Conservation (phyloP, 2,888 invertebrate species). For the Lamellibrachia satsuma region DNA sequence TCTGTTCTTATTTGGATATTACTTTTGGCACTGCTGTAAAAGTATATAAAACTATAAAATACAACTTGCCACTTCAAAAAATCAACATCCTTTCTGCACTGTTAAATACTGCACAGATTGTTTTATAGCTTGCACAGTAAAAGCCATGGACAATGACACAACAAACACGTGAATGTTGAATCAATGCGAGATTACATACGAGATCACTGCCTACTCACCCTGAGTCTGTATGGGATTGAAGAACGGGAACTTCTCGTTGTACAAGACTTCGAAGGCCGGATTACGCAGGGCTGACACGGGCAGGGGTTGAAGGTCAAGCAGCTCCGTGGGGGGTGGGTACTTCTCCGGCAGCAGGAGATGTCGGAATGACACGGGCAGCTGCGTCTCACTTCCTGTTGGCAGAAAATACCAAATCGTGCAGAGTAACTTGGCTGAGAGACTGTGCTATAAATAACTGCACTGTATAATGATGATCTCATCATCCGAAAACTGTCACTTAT, state of each 20-base stretch:
- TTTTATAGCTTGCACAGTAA: too few relatives aligned
- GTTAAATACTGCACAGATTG: too few relatives aligned
- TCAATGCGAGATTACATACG: neutral
- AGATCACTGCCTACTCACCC: slow-evolving; percentile 57
- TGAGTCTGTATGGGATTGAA: slow-evolving; percentile 99
- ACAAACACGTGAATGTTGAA: neutral
- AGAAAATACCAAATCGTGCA: neutral
- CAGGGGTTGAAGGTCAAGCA: slow-evolving; percentile 94
- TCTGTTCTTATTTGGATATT: too few relatives aligned
- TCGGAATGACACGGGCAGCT: slow-evolving; percentile 94
- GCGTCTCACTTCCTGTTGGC: slow-evolving; percentile 85
- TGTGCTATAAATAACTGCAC: neutral
- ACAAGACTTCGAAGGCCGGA: slow-evolving; percentile 84
- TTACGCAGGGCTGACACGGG: slow-evolving; percentile 90
- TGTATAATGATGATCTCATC: too few relatives aligned
- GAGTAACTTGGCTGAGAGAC: slow-evolving; percentile 20
- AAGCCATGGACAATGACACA: neutral
- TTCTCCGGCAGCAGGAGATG: slow-evolving; percentile 98
- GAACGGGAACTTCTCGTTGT: slow-evolving; percentile 85
- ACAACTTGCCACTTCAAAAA: too few relatives aligned
- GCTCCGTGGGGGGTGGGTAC: slow-evolving; percentile 95
- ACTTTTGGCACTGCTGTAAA: too few relatives aligned
- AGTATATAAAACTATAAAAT: too few relatives aligned
- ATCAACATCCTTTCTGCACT: too few relatives aligned
- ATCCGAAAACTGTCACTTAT: too few relatives aligned